These are phyloP conservation scores for Lepus oiostolus DNA, from an alignment of 2,797 vertebrate genomes.

Conservation along the genomic window DNA sequence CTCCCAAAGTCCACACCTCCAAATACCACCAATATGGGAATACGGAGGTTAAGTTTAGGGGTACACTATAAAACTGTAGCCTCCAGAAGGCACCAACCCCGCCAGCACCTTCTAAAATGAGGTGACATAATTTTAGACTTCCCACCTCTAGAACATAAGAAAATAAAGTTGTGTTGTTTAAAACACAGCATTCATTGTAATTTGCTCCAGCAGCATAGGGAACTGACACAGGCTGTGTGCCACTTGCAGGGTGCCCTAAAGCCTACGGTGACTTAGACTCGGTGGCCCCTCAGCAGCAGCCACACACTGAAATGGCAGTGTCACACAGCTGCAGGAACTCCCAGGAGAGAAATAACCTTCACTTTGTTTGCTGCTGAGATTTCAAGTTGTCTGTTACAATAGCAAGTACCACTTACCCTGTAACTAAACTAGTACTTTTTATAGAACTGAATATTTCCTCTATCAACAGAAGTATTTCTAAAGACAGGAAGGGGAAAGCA, in stretches of 20 bases:
- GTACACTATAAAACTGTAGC: no score
- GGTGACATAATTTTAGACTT: background rate
- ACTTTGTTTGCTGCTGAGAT: background rate
- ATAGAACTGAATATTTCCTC: background rate
- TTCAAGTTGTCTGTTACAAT: background rate
- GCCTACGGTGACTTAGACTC: accelerated
- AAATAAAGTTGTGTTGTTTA: background rate
- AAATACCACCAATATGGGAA: no score
- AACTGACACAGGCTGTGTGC: background rate
- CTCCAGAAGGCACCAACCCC: background rate
- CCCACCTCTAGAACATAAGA: background rate
- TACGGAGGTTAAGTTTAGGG: no score
- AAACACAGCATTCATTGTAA: background rate
- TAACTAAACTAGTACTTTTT: background rate
- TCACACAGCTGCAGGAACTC: accelerated
- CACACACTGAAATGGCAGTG: background rate
- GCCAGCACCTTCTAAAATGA: background rate
- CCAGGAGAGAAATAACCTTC: background rate
- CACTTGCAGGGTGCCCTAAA: background rate
- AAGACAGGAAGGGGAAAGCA: background rate
- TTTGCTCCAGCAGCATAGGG: background rate
- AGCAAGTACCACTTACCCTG: background rate
- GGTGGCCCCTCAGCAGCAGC: background rate
- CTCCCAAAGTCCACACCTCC: no score
- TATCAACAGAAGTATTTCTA: background rate